phyloP scores from a whole-genome alignment of 2,797 vertebrate genomes.

The Oceanodroma leucorhoa region DNA sequence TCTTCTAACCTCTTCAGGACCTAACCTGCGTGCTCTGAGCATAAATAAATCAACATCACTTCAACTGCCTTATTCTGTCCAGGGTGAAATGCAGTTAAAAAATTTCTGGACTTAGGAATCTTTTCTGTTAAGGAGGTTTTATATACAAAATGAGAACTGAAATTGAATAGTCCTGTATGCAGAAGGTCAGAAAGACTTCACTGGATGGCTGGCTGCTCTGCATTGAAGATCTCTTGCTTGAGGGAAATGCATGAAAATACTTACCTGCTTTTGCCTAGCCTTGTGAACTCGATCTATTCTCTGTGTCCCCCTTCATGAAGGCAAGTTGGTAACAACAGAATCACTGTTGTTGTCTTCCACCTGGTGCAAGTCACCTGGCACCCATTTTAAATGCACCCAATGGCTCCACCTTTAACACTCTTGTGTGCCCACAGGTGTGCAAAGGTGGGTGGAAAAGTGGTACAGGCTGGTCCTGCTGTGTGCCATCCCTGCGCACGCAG shows the following conservation, averaged over 20 bases:
- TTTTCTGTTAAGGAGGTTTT: neutral
- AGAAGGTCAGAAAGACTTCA: neutral
- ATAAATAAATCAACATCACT: neutral
- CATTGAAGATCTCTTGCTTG: neutral
- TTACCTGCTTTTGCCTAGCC: neutral
- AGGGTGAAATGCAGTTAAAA: neutral
- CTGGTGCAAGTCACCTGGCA: too few species aligned
- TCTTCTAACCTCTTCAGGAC: neutral
- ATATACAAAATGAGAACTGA: neutral
- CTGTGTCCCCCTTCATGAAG: neutral
- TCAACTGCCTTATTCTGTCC: neutral
- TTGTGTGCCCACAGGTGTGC: rapidly evolving
- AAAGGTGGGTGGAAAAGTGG: neutral
- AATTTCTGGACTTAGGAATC: neutral
- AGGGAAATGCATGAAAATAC: neutral
- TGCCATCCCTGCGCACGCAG: rapidly evolving
- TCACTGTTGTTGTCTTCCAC: rapidly evolving
- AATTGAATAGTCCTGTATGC: neutral
- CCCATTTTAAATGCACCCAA: neutral
- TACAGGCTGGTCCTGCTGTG: neutral
- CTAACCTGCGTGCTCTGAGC: neutral
- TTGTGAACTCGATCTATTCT: neutral
- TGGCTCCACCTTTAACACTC: rapidly evolving
- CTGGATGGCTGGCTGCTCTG: neutral
- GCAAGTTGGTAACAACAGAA: neutral